These are phyloP conservation scores for Psittacula cyanocephala DNA, from an alignment of 2,113 vertebrate genomes.

Conservation along the genomic window DNA sequence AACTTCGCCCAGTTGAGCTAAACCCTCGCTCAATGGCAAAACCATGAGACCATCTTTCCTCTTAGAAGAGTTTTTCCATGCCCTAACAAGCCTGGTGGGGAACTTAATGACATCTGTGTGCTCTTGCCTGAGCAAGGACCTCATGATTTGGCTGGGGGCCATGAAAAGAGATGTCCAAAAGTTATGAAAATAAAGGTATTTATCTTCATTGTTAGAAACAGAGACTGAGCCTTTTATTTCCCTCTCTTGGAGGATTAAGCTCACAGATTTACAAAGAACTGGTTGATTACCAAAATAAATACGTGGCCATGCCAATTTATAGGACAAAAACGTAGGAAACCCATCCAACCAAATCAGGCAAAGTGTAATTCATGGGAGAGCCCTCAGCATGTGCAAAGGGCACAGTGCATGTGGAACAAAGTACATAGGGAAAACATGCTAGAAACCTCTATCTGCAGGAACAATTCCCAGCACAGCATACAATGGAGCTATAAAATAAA, in stretches of 20 bases:
- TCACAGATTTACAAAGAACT: constrained; percentile 61
- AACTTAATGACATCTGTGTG: constrained; percentile 5
- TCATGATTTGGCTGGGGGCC: constrained; percentile 13
- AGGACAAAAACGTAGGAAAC: constrained; percentile 54
- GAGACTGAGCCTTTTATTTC: constrained; percentile 34
- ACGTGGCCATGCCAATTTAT: constrained; percentile 20
- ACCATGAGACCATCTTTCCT: background rate
- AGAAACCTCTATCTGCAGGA: constrained; percentile 27
- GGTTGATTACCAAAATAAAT: constrained; percentile 68
- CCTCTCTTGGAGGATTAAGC: constrained; percentile 46
- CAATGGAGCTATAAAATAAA: constrained; percentile 62
- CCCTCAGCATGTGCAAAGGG: constrained; percentile 44
- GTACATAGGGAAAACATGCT: constrained; percentile 14
- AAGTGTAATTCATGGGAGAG: constrained; percentile 54
- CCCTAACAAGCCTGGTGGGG: constrained; percentile 30
- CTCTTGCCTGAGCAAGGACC: constrained; percentile 16
- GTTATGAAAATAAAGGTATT: constrained; percentile 68
- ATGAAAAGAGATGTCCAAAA: constrained; percentile 39
- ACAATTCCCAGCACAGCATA: constrained; percentile 38
- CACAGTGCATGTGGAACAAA: constrained; percentile 49
- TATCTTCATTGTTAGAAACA: constrained; percentile 55
- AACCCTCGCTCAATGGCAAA: background rate
- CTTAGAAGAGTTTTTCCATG: background rate
- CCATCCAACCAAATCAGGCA: constrained; percentile 61
- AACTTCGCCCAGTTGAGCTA: background rate